These are phyloP conservation scores for Acipenser oxyrinchus DNA, from an alignment of 2,797 vertebrate genomes.

Conservation along the genomic window DNA sequence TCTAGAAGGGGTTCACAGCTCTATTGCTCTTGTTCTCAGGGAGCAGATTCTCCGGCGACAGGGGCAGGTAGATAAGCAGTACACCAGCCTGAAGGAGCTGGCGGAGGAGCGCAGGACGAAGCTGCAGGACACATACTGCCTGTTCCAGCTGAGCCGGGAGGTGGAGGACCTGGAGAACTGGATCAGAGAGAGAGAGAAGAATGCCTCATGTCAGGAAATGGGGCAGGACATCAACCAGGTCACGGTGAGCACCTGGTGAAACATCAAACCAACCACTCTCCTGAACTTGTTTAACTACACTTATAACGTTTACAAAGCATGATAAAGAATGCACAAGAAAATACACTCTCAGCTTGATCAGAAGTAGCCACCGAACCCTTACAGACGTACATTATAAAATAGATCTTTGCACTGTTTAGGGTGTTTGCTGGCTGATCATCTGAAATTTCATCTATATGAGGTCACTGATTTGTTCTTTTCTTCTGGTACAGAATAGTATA, in stretches of 20 bases:
- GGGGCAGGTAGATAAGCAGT: constrained; percentile 91
- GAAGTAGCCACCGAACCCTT: too few species aligned
- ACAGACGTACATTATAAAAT: too few species aligned
- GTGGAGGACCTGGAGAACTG: constrained; percentile 91
- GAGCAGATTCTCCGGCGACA: constrained; percentile 88
- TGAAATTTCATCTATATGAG: too few species aligned
- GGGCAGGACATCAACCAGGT: constrained; percentile 95
- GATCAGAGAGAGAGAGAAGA: constrained; percentile 81
- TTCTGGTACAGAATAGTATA: too few species aligned
- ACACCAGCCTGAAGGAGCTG: constrained; percentile 78
- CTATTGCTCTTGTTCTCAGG: constrained; percentile 28
- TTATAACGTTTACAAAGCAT: too few species aligned
- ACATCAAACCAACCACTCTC: too few species aligned
- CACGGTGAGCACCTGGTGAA: constrained; percentile 61
- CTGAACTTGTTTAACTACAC: too few species aligned
- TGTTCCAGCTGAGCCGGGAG: constrained; percentile 89
- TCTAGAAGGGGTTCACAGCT: background rate
- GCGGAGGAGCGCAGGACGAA: constrained; percentile 79
- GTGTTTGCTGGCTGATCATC: too few species aligned
- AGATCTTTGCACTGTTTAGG: too few species aligned
- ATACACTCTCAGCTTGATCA: too few species aligned
- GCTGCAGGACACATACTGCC: constrained; percentile 81
- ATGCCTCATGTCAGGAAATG: constrained; percentile 89
- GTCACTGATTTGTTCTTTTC: too few species aligned
- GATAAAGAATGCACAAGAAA: too few species aligned